Base-by-base conservation (phyloP, 30 jellyfish, hydroid and myxozoan species). In the Cassiopea andromeda region DNA sequence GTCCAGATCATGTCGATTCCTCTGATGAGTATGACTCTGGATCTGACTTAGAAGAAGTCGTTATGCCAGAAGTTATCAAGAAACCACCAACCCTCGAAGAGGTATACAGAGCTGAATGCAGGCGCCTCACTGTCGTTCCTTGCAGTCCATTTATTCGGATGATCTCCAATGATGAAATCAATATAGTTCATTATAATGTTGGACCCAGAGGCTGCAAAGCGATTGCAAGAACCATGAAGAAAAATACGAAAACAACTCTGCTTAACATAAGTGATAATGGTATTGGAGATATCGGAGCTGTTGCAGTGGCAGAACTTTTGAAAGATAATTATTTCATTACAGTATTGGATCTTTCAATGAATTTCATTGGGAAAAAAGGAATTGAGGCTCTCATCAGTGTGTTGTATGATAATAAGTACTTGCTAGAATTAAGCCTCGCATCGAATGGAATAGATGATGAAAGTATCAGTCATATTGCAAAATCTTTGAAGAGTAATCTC, bases 191-290 rank as follows among this genome's bases (percentile, higher is more conserved):
- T 69, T 90, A 90, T 48, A 83, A 83, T 49, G 70, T 90, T 44
- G 97, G 97, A 45, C 93, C 93, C 16, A 84, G 66, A 13, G 97
- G 97, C 43, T 61, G 84, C 82, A 66, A 50, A 60, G 97, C 97
- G 59, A 67, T 90, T 2, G 91, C 92, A 69, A 68, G 83, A 7
- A 71, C 91, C 13, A 48, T 90, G 82, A 75, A 54, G 73, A 66
- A 54, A 1, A 74, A 77, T 73, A 79, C 91, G 43, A 70, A 84
- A 17, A 82, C 97, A 18, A 47, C 92, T 27, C 61, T 79, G 72
- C 69, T 90, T 71, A 79, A 84, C 75, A 18, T 90, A 10, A 81
- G 85, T 50, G 97, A 90, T 49, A 90, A 90, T 57, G 97, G 97
- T 2, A 49, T 90, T 12, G 90, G 87, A 6, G 70, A 47, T 14